Conservation (phyloP, 2,113 vertebrate species). For the Theristicus caerulescens region DNA sequence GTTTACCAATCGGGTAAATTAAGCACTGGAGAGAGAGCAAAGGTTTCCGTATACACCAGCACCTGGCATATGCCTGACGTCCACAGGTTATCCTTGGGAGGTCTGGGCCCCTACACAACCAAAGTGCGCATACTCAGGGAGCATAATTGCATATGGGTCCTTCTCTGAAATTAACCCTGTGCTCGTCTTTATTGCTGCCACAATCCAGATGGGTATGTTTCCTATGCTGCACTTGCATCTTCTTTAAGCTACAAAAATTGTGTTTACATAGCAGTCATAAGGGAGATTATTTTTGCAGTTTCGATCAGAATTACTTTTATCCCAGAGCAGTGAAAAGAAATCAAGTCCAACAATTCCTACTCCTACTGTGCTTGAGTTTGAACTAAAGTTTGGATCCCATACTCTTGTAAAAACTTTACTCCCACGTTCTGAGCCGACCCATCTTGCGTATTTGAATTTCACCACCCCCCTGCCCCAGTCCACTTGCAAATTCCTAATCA, state of each 20-base stretch:
- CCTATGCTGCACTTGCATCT: neutral
- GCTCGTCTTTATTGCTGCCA: neutral
- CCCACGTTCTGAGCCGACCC: neutral
- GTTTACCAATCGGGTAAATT: neutral
- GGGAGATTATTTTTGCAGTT: neutral
- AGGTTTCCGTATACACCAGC: neutral
- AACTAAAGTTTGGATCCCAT: neutral
- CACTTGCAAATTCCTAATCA: neutral
- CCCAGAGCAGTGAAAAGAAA: neutral
- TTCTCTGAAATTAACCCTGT: neutral
- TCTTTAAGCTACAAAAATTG: neutral
- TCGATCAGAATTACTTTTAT: neutral
- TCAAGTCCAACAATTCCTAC: neutral
- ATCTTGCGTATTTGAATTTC: neutral
- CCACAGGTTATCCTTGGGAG: neutral
- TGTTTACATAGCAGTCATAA: neutral
- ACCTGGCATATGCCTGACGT: neutral
- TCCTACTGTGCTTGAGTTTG: neutral
- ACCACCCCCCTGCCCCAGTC: neutral
- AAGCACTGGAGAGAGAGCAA: neutral
- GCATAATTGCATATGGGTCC: neutral
- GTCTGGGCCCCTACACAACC: neutral
- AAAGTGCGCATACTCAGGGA: fast-evolving
- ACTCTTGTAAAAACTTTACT: neutral
- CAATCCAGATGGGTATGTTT: neutral